Percentiles rank a stretch among this genome's conserved stretches.
These are phyloP conservation scores for Pristiophorus japonicus DNA, from an alignment of 2,113 vertebrate species.

Conservation along the genomic window DNA sequence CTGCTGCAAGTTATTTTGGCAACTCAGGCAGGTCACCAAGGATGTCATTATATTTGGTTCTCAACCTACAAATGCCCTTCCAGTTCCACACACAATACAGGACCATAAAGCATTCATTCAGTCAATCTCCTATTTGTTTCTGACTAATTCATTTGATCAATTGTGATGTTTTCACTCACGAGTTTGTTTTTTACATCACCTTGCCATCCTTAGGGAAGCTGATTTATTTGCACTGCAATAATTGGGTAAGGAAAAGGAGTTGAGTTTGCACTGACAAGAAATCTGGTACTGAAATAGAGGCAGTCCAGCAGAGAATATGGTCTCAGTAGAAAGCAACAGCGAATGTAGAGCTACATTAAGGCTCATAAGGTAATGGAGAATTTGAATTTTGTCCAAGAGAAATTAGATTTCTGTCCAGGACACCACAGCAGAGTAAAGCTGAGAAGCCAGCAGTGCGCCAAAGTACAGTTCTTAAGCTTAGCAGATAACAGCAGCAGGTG, in stretches of 20 bases:
- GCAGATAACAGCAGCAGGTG: not conserved
- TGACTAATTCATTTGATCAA: not conserved
- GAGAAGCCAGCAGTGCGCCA: not conserved
- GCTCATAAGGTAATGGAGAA: not conserved
- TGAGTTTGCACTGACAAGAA: slow-evolving; percentile 10
- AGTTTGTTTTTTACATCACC: not conserved
- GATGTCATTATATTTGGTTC: not conserved
- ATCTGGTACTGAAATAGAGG: not conserved
- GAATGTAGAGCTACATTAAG: not conserved
- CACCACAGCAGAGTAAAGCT: not conserved
- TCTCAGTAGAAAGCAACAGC: not conserved
- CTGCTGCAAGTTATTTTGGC: not conserved
- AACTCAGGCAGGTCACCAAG: not conserved
- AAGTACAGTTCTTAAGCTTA: not conserved
- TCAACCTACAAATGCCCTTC: not conserved
- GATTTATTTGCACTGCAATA: not conserved
- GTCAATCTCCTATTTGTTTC: not conserved
- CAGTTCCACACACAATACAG: not conserved
- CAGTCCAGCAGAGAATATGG: not conserved
- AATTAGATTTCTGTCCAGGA: not conserved
- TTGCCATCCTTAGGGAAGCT: not conserved
- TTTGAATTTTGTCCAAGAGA: not conserved
- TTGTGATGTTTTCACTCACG: not conserved
- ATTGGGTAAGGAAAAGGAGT: not conserved
- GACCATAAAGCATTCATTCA: not conserved